These are phyloP conservation scores for Melanerpes formicivorus DNA, from an alignment of 2,113 vertebrate species.

Conservation along the genomic window DNA sequence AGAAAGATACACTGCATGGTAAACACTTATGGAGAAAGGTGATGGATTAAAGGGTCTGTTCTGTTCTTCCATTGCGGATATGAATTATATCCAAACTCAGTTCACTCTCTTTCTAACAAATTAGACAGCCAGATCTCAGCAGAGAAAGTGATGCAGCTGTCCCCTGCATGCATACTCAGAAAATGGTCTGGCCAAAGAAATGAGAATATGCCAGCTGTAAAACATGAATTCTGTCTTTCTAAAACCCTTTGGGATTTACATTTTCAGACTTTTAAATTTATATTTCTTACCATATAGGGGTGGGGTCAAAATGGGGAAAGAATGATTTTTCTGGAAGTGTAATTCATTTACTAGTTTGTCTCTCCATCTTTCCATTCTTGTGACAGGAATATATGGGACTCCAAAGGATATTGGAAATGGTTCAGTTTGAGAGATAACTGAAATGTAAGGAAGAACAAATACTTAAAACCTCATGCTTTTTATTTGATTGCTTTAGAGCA, in stretches of 20 bases:
- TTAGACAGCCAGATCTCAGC: background rate
- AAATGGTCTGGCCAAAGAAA: background rate
- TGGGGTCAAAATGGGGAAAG: background rate
- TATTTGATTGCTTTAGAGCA: background rate
- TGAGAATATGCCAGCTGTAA: background rate
- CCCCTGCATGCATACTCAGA: background rate
- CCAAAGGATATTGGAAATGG: background rate
- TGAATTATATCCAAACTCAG: background rate
- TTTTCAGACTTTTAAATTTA: background rate
- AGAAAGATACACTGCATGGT: background rate
- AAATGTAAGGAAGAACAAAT: background rate
- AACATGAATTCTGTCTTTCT: background rate
- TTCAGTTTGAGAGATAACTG: background rate
- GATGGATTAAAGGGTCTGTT: background rate
- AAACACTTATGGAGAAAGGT: background rate
- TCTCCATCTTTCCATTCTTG: background rate
- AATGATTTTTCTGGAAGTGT: background rate
- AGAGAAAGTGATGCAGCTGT: background rate
- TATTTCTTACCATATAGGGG: background rate
- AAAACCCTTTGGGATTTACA: background rate
- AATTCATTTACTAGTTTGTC: background rate
- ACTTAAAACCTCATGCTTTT: background rate
- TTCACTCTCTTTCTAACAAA: background rate
- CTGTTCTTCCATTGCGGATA: background rate
- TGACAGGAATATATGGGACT: background rate